Evolutionary conservation across 2,113 vertebrate genomes (phyloP), one percentile per base, ranked within the genome.

Genomic region (Pyxicephalus adspersus): DNA sequence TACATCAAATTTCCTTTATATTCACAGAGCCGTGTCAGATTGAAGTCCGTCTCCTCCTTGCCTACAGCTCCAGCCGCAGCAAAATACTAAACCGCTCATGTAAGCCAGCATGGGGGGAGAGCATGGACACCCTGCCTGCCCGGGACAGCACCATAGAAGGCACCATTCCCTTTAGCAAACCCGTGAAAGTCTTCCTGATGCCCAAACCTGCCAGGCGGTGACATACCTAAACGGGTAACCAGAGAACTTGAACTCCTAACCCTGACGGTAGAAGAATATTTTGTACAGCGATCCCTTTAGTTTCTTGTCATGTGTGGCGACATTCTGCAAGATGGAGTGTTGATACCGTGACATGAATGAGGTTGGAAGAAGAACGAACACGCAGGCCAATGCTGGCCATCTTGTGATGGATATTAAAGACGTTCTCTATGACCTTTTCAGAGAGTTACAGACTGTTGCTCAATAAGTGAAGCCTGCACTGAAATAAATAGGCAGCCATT

Each of bases 161-260:
- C 66, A 97, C 96, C 66, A 96, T 99, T 6, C 94, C 94, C 0
- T 95, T 99, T 88, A 96, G 98, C 94, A 97, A 96, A 80, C 84
- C 96, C 0, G 97, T 98, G 74, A 99, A 97, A 85, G 97, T 99
- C 52, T 98, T 90, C 83, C 97, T 99, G 80, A 98, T 98, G 97
- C 98, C 98, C 79, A 99, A 99, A 85, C 96, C 96, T 1, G 92
- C 96, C 22, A 87, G 97, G 1, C 91, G 98, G 77, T 99, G 86
- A 95, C 64, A 5, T 17, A 38, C 9, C n/a, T 4, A 52, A 16
- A n/a, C 5, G 57, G 57, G 17, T 50, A 25, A 8, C 18, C 29
- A 34, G 64, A 1, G n/a, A 38, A 9, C 6, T 2, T 5, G 7
- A 20, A 38, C 34, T 5, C 34, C 5, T 9, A 3, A 38, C 34